A percentile compares a stretch with the other conserved stretches of the same genome.
Conservation (phyloP, 2,113 vertebrate species). For the Otis tarda region DNA sequence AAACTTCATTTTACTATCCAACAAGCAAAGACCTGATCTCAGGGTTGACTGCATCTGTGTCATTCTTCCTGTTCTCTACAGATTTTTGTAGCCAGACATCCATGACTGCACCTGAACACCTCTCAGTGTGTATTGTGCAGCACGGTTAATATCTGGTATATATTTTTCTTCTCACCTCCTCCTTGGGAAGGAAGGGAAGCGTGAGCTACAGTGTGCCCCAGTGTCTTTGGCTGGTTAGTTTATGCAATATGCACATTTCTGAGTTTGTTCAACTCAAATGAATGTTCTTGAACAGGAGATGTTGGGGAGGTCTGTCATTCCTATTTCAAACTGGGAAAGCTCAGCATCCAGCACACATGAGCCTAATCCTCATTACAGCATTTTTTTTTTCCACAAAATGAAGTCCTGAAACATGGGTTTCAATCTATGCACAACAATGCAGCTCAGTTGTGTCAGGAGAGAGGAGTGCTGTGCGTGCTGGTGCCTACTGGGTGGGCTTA, state of each 20-base stretch:
- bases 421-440: fast-evolving
- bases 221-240: neutral
- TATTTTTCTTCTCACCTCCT: neutral
- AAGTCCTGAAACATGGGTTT: neutral
- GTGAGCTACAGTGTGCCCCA: neutral
- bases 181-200: neutral
- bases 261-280: neutral
- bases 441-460: neutral
- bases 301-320: neutral
- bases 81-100: neutral
- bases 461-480: fast-evolving
- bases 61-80: neutral
- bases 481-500: neutral
- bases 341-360: neutral
- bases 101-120: neutral
- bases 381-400: neutral
- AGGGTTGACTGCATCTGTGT: neutral
- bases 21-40: neutral
- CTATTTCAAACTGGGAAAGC: neutral
- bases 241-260: neutral
- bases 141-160: neutral
- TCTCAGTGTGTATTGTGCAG: neutral
- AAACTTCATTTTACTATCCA: slow-evolving; percentile 1
- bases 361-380: neutral
- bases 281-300: neutral